Evolutionary conservation across 2,797 vertebrate species (phyloP).

Genomic region (Eupleurogrammus muticus): DNA sequence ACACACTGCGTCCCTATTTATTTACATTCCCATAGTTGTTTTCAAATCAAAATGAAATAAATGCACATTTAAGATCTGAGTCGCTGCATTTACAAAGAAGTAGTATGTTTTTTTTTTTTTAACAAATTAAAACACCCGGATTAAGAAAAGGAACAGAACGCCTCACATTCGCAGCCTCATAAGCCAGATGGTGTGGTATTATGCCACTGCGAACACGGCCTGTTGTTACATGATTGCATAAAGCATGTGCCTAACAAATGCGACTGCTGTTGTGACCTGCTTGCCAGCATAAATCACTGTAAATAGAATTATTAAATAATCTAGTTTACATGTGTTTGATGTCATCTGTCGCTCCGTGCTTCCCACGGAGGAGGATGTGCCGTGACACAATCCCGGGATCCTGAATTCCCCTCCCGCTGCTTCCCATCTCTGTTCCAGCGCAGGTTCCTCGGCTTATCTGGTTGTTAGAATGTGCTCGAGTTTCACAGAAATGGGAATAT

Average conservation of each 20-base stretch:
- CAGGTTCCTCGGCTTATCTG: constrained; percentile 18
- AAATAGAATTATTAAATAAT: constrained; percentile 75
- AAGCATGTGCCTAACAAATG: constrained; percentile 80
- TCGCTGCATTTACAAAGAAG: neutral
- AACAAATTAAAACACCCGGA: constrained; percentile 43
- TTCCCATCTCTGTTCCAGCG: neutral
- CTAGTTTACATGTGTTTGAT: constrained; percentile 67
- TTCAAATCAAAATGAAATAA: neutral
- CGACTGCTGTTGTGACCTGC: constrained; percentile 67
- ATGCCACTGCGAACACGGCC: constrained; percentile 66
- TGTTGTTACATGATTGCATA: constrained; percentile 77
- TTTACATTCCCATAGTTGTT: neutral
- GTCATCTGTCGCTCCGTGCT: constrained; percentile 52
- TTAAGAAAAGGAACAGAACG: constrained; percentile 64
- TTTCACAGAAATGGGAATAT: constrained; percentile 35
- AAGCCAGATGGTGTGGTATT: constrained; percentile 81
- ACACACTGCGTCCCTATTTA: neutral
- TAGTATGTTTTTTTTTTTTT: constrained; percentile 19
- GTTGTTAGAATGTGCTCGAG: neutral
- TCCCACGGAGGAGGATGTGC: constrained; percentile 7
- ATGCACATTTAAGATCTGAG: neutral
- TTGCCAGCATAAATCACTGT: constrained; percentile 68
- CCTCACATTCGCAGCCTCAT: constrained; percentile 60
- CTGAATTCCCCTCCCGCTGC: constrained; percentile 10
- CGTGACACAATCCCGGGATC: neutral